These are phyloP conservation scores for Drosophila bocqueti DNA, from an alignment of 1,140 invertebrate species.

Conservation along the genomic window DNA sequence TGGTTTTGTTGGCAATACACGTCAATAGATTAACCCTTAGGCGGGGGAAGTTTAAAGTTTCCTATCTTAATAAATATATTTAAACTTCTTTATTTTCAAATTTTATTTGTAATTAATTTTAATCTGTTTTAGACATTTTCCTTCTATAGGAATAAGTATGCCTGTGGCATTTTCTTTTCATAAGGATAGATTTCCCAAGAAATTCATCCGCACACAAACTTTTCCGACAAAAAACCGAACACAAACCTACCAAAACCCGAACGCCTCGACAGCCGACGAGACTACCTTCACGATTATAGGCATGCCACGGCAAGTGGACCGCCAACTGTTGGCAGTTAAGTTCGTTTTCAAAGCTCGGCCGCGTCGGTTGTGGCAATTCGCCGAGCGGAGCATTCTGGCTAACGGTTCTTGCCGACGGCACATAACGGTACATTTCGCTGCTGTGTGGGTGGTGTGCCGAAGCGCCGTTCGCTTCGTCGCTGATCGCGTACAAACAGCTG, in stretches of 20 bases:
- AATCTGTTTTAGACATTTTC: too few species aligned
- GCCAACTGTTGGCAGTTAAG: conserved; percentile 51
- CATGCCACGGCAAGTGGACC: conserved; percentile 14
- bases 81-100: neutral
- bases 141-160: too few species aligned
- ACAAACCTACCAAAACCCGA: neutral
- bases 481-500: conserved; percentile 56
- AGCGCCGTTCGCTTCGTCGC: conserved; percentile 27
- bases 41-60: neutral
- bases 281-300: neutral
- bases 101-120: neutral
- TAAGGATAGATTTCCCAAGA: neutral
- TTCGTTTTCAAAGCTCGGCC: conserved; percentile 76
- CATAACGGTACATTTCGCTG: conserved; percentile 62
- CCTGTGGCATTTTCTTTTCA: neutral
- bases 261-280: neutral
- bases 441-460: conserved; percentile 29
- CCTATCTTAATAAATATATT: neutral
- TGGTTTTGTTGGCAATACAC: neutral
- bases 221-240: neutral
- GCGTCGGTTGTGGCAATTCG: conserved; percentile 67
- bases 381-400: conserved; percentile 21
- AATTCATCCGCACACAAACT: neutral
- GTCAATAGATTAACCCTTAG: neutral
- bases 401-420: conserved; percentile 49